Evolutionary conservation across 2,888 invertebrate species (phyloP).

Genomic region (Tenthredo livida): DNA sequence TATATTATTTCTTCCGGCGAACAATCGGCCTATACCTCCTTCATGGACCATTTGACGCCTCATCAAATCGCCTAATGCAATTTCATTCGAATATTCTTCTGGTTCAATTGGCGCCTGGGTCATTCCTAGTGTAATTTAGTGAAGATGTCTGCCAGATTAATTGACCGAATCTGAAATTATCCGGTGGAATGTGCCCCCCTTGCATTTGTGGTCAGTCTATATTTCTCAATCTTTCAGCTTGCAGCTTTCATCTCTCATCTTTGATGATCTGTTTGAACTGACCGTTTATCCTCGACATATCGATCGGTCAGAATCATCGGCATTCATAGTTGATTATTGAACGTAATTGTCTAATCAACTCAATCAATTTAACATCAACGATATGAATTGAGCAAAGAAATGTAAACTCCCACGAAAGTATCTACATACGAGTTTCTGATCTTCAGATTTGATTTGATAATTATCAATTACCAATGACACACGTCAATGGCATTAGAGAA

Average conservation of each 20-base stretch:
- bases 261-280: background rate
- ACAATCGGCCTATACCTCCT: background rate
- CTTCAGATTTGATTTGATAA: background rate
- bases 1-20: background rate
- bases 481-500: background rate
- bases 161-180: slow-evolving; percentile 26
- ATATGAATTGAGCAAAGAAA: background rate
- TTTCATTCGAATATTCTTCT: slow-evolving; percentile 1
- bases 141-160: slow-evolving; percentile 30
- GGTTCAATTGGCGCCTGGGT: background rate
- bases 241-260: background rate
- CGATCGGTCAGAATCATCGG: slow-evolving; percentile 19
- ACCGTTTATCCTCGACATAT: background rate
- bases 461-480: background rate
- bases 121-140: background rate
- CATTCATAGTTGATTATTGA: slow-evolving; percentile 17
- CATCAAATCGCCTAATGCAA: background rate
- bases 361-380: slow-evolving; percentile 28
- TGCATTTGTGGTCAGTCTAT: slow-evolving; percentile 22
- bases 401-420: background rate
- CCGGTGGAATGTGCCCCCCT: slow-evolving; percentile 35
- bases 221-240: slow-evolving; percentile 1
- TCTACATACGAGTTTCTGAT: background rate
- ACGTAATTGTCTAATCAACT: background rate
- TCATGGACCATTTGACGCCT: background rate